phyloP scores from a whole-genome alignment of 2,888 invertebrate species.

The Tenthredo scrophulariae region DNA sequence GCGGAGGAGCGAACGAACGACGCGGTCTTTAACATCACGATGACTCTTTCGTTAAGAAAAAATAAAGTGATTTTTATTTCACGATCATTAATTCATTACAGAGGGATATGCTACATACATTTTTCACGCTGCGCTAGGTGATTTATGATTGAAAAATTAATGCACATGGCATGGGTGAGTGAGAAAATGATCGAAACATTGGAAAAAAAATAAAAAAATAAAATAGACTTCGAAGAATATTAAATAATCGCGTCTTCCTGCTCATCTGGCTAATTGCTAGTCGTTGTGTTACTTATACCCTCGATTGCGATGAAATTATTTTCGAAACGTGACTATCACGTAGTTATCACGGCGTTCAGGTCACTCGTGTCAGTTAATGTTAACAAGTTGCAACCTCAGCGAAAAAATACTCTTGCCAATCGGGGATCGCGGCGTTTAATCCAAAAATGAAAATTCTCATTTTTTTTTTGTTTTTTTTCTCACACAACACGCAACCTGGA shows the following conservation, averaged over 20 bases:
- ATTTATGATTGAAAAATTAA: not conserved
- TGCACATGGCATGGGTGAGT: not conserved
- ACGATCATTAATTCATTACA: not conserved
- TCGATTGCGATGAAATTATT: not conserved
- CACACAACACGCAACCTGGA: not conserved
- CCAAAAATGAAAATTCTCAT: not conserved
- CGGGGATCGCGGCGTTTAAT: not conserved
- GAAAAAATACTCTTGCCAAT: not conserved
- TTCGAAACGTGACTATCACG: constrained; percentile 54
- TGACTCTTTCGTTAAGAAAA: constrained; percentile 24
- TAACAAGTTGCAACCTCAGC: constrained; percentile 54
- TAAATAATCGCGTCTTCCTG: not conserved
- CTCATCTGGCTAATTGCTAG: not conserved
- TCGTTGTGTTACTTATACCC: not conserved
- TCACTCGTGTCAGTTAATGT: constrained; percentile 53
- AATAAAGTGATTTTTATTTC: not conserved
- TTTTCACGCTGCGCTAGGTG: not conserved
- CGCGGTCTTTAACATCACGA: not conserved
- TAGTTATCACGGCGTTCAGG: constrained; percentile 47
- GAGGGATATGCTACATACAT: not conserved
- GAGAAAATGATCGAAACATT: not conserved
- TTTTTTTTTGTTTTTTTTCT: not conserved
- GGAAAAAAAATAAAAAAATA: not conserved
- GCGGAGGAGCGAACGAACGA: not conserved
- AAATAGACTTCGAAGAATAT: not conserved